Percentiles rank a stretch among this genome's conserved stretches.
Evolutionary conservation across 1,140 invertebrate species (phyloP).

Genomic region (Nilaparvata lugens): DNA sequence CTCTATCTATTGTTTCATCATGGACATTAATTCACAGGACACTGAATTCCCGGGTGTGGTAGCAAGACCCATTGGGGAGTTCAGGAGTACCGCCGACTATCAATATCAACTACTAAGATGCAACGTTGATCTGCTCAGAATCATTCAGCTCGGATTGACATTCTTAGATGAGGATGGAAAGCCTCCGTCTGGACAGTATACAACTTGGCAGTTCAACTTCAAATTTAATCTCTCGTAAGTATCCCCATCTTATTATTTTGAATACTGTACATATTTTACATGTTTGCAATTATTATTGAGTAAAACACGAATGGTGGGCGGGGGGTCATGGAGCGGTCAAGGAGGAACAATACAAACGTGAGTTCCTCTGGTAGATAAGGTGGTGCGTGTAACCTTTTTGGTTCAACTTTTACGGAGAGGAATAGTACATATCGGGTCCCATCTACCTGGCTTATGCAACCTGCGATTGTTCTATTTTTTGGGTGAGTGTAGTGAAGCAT

Average conservation of each 20-base stretch:
- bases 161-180: constrained; percentile 94
- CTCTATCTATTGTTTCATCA: neutral
- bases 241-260: neutral
- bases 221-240: constrained; percentile 89
- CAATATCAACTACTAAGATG: constrained; percentile 90
- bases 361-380: too few relatives aligned
- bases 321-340: too few relatives aligned
- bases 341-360: too few relatives aligned
- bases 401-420: too few relatives aligned
- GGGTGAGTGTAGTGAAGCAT: too few relatives aligned
- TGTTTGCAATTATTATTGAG: too few relatives aligned
- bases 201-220: constrained; percentile 98
- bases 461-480: too few relatives aligned
- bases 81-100: constrained; percentile 88
- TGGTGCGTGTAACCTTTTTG: too few relatives aligned
- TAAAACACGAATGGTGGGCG: too few relatives aligned
- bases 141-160: constrained; percentile 91
- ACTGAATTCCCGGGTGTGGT: constrained; percentile 99
- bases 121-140: constrained; percentile 93
- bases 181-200: constrained; percentile 73
- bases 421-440: too few relatives aligned
- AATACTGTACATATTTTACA: too few relatives aligned
- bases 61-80: constrained; percentile 92
- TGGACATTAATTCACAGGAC: constrained; percentile 52
- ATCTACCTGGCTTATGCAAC: too few relatives aligned